These are phyloP conservation scores for Corvus hawaiiensis DNA, from an alignment of 2,113 vertebrate genomes.

Conservation along the genomic window DNA sequence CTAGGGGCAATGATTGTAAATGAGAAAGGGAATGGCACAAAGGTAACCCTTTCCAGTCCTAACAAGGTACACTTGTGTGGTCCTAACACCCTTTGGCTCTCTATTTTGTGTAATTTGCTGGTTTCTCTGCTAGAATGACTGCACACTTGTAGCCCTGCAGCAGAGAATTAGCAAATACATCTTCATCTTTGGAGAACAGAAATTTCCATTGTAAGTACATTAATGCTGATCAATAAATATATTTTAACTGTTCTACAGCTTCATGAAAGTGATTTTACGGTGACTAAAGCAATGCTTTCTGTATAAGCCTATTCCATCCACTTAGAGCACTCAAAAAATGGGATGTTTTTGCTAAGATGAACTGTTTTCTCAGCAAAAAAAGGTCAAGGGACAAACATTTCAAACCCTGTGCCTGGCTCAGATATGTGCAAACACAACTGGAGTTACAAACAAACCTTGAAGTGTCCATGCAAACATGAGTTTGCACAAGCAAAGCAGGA, in stretches of 20 bases:
- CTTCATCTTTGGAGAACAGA: not conserved
- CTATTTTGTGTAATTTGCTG: not conserved
- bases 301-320: not conserved
- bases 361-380: not conserved
- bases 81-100: conserved; percentile 14
- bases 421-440: not conserved
- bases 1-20: conserved; percentile 3
- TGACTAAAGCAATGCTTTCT: not conserved
- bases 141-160: not conserved
- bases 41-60: conserved; percentile 40
- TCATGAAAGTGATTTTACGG: not conserved
- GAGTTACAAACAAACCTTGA: not conserved
- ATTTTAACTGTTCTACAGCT: not conserved
- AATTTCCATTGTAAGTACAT: not conserved
- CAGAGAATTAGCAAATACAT: not conserved
- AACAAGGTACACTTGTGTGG: conserved; percentile 52
- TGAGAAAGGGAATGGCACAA: conserved; percentile 39
- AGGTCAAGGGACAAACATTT: not conserved
- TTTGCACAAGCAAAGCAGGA: not conserved
- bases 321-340: not conserved
- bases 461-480: not conserved
- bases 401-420: not conserved
- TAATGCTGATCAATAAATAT: not conserved
- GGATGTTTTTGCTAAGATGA: not conserved
- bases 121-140: not conserved